phyloP scores from a whole-genome alignment of 35 echinoderm and acorn worm genomes.

The Eucidaris tribuloides region DNA sequence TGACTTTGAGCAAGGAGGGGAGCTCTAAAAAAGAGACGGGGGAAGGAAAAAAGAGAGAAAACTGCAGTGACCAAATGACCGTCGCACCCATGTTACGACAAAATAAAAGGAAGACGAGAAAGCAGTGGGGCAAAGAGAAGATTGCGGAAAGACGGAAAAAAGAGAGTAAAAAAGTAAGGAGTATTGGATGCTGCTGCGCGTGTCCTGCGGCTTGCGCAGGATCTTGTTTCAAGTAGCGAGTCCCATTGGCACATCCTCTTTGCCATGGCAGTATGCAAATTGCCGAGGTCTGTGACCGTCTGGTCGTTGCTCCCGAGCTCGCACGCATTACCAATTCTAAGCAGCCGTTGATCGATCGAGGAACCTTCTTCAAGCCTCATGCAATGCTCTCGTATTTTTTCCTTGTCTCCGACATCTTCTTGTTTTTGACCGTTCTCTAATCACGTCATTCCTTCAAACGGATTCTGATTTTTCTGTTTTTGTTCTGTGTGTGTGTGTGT shows the following conservation, averaged over 20 bases:
- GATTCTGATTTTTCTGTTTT: background rate
- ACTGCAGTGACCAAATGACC: no score
- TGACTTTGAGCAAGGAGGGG: background rate
- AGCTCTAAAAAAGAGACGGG: background rate
- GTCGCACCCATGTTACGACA: no score
- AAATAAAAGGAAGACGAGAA: no score
- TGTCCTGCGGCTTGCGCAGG: conserved; percentile 10
- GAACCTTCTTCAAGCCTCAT: conserved; percentile 1
- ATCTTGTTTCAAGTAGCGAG: conserved; percentile 24
- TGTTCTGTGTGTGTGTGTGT: background rate
- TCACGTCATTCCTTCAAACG: background rate
- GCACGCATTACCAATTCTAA: conserved; percentile 26
- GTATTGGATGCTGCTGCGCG: conserved; percentile 3
- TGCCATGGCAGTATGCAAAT: conserved; percentile 30
- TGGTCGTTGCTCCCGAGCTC: conserved; percentile 22
- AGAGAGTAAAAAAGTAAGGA: background rate
- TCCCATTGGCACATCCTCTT: conserved; percentile 18
- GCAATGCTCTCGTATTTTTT: background rate
- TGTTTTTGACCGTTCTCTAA: background rate
- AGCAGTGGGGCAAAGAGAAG: background rate
- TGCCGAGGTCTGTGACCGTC: background rate
- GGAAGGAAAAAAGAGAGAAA: background rate
- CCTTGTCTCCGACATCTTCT: background rate
- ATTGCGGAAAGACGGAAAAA: background rate
- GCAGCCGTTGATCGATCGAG: conserved; percentile 25